Evolutionary conservation across 1,140 invertebrate species (phyloP).

Genomic region (Teleogryllus occipitalis): DNA sequence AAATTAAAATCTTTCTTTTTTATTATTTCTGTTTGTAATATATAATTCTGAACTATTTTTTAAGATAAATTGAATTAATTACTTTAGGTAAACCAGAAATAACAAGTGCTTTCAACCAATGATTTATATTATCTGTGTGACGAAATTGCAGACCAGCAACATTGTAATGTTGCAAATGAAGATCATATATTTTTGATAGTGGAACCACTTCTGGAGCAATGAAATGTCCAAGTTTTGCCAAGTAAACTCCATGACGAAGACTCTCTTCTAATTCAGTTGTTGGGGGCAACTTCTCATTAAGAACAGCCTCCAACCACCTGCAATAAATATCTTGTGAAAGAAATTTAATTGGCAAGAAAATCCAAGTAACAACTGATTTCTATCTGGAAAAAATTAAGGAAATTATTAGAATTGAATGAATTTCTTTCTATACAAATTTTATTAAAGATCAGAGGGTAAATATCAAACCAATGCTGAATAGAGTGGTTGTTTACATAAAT

Average conservation of each 20-base stretch:
- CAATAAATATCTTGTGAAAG: not conserved
- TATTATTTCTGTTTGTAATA: not conserved
- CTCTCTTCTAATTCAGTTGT: conserved; percentile 69
- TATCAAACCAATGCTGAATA: too few relatives aligned
- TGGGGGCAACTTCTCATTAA: conserved; percentile 59
- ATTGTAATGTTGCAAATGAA: conserved; percentile 57
- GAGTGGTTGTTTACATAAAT: too few relatives aligned
- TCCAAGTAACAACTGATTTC: too few relatives aligned
- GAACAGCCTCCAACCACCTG: conserved; percentile 69
- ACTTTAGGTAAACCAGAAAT: not conserved
- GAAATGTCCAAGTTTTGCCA: conserved; percentile 69
- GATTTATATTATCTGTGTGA: conserved; percentile 81
- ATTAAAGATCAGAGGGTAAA: too few relatives aligned
- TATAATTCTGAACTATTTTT: not conserved
- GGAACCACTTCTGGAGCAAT: conserved; percentile 61
- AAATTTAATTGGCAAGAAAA: too few relatives aligned
- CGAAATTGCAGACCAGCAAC: conserved; percentile 60
- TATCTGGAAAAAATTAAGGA: too few relatives aligned
- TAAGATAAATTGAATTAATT: not conserved
- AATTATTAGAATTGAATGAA: too few relatives aligned
- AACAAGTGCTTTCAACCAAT: conserved; percentile 61
- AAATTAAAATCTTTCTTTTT: not conserved
- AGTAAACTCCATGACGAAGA: conserved; percentile 68
- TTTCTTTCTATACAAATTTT: too few relatives aligned
- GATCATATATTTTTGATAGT: conserved; percentile 67